Conservation (phyloP, 2,797 vertebrate genomes). For the Cephalopachus bancanus region DNA sequence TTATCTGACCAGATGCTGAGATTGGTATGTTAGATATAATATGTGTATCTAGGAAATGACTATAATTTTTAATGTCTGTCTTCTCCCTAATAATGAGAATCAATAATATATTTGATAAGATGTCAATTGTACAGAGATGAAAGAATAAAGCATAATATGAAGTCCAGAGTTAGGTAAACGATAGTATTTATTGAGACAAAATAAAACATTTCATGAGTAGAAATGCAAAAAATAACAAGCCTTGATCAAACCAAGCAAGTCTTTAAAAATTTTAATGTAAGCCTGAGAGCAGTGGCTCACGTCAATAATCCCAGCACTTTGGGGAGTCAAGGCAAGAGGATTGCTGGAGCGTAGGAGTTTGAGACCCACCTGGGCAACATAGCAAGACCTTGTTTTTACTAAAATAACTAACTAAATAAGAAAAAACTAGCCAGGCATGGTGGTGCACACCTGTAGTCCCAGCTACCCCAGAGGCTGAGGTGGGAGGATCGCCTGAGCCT, state of each 20-base stretch:
- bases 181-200: neutral
- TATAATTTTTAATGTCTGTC: neutral
- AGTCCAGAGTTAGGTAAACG: neutral
- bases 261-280: neutral
- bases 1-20: neutral
- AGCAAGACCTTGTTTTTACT: too few species aligned
- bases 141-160: neutral
- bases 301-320: too few species aligned
- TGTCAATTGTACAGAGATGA: neutral
- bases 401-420: too few species aligned
- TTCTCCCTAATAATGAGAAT: neutral
- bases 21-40: neutral
- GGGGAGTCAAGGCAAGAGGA: too few species aligned
- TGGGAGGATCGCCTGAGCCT: too few species aligned
- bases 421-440: too few species aligned
- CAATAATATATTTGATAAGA: neutral
- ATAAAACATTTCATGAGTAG: constrained; percentile 12
- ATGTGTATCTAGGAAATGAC: neutral
- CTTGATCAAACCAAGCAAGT: neutral
- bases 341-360: too few species aligned
- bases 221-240: constrained; percentile 4
- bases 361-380: too few species aligned
- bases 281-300: too few species aligned
- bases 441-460: too few species aligned
- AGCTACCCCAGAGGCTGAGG: too few species aligned